Evolutionary conservation across 2,113 vertebrate genomes (phyloP), one percentile per base, ranked within the genome.

Genomic region (Electrona antarctica): DNA sequence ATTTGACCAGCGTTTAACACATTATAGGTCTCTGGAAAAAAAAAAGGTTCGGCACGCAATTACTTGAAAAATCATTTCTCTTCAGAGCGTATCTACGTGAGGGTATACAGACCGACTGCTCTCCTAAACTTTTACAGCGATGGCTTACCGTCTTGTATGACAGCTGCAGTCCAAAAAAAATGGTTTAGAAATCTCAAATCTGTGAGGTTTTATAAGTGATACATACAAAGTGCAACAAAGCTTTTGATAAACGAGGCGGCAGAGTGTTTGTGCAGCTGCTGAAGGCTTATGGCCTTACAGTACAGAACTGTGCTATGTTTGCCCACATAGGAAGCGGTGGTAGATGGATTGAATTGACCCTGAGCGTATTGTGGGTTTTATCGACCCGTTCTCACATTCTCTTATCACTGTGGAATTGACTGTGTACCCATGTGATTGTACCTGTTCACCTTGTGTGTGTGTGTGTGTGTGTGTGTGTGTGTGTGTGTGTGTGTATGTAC

Each of bases 251-350:
- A 69, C 61, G 69, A 75, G 64, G 70, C 10, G 9, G 57, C 49
- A 8, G 67, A 56, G 50, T 86, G 76, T 90, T 86, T 88, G 84
- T 71, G 78, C 82, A 86, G 84, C 83, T 88, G 86, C 74, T 64
- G 64, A 60, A 77, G 62, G 75, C 75, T 82, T 60, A 77, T 29
- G 77, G 67, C 78, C 74, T 74, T 68, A 74, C 69, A 62, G 76
- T 33, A 69, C 69, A 51, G 59, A 63, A 54, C 73, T 0, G 54
- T 1, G 64, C 28, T 49, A 73, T 86, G 78, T 88, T 84, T 79
- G 66, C 74, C 41, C 15, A 74, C 55, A 74, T 70, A 69, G 62
- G 71, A 73, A 54, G 59, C 75, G 71, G 77, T 8, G 72, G 69
- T 64, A 28, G 64, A 49, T 48, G 29, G 55, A 73, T 55, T 68